Evolutionary conservation across 2,113 vertebrate genomes (phyloP), one percentile per base, ranked within the genome.

Genomic region (Sturnus vulgaris): DNA sequence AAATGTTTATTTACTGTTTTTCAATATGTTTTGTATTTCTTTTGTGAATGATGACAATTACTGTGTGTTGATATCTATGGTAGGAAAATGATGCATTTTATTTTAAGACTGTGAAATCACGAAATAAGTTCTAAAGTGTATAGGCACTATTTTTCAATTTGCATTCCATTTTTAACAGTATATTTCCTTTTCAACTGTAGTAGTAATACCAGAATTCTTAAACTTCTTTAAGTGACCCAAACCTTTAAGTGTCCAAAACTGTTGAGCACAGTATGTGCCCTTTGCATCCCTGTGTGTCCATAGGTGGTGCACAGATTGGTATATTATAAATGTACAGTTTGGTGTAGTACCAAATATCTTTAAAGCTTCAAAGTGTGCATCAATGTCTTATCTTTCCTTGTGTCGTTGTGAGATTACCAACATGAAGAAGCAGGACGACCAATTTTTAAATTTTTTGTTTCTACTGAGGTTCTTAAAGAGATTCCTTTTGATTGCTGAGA

Each of bases 361-460:
- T 47, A 59, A 75, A 53, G 27, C 15, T 20, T 47, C 33, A 37
- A 35, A 50, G 21, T 23, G 39, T n/a, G 18, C 12, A 13, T 73
- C 50, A 66, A 3, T 35, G 20, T 93, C 56, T 79, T 85, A 27
- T 70, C 35, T 63, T 72, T 49, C 21, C 1, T 0, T 63, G 22
- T 69, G 27, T 71, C 27, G 18, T 1, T 2, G 11, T 28, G 37
- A 65, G 35, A 27, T 60, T 64, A 71, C 39, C 27, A 23, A 8
- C 0, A 0, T 68, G 59, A 82, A 75, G 28, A n/a, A 44, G 37
- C 0, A 3, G 39, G 28, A 52, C 52, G 37, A 64, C 24, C 17
- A 37, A 5, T 22, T 46, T 77, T 53, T 39, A 25, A 65, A 11
- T 56, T 31, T 88, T 87, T 73, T 49, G 15, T 86, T 89, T 81